Percentiles rank a stretch among this genome's conserved stretches.
Evolutionary conservation across 1,140 invertebrate genomes (phyloP).

Genomic region (Eumaeus atala): DNA sequence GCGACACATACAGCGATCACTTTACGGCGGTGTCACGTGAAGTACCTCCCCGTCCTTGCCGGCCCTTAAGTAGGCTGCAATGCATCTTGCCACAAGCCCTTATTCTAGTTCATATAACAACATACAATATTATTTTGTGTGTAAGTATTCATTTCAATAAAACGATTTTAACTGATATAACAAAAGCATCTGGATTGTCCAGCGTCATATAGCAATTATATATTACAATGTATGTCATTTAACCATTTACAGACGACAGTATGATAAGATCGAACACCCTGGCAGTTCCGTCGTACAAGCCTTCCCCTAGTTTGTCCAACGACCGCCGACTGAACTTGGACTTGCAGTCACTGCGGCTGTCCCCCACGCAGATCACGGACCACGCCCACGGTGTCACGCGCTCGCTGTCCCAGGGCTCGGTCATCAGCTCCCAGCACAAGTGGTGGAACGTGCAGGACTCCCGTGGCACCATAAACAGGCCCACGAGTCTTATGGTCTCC

Average conservation of each 20-base stretch:
- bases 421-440: constrained; percentile 58
- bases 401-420: constrained; percentile 67
- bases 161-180: no score
- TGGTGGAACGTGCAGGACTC: constrained; percentile 62
- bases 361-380: constrained; percentile 54
- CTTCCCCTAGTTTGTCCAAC: constrained; percentile 49
- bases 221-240: neutral
- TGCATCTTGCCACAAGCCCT: no score
- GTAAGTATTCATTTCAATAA: no score
- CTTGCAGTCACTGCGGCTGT: constrained; percentile 54
- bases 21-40: no score
- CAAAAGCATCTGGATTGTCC: no score
- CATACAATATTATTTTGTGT: no score
- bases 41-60: no score
- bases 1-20: no score
- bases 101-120: no score
- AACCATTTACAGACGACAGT: constrained; percentile 56
- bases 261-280: constrained; percentile 76
- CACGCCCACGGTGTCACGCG: constrained; percentile 65
- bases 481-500: constrained; percentile 62
- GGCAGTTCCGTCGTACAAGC: constrained; percentile 72
- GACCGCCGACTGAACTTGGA: constrained; percentile 55
- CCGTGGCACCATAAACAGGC: constrained; percentile 53
- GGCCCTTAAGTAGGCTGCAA: no score
- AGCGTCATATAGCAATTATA: no score